Percentiles rank a stretch among this genome's conserved stretches.
Conservation (phyloP, 2,888 invertebrate species). For the Liposcelis brunnea region DNA sequence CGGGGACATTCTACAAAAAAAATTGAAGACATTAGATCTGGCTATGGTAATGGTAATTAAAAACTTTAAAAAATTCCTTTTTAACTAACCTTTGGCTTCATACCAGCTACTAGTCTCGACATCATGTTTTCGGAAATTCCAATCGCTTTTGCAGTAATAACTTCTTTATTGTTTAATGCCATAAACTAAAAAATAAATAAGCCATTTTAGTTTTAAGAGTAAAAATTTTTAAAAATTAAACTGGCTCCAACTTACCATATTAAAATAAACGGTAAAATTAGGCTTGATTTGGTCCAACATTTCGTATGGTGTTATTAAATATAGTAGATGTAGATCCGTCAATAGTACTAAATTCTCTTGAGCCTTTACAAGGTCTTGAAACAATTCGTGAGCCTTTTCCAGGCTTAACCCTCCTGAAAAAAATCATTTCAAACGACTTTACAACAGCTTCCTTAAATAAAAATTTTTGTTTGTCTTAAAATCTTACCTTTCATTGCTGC, state of each 20-base stretch:
- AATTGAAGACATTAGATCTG: background rate
- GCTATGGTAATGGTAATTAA: background rate
- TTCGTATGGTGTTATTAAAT: slow-evolving; percentile 69
- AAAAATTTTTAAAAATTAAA: slow-evolving; percentile 12
- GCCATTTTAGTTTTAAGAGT: slow-evolving; percentile 12
- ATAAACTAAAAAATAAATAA: slow-evolving; percentile 35
- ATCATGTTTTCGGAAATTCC: slow-evolving; percentile 63
- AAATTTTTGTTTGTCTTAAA: background rate
- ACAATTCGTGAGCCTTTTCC: slow-evolving; percentile 27
- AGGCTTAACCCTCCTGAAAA: slow-evolving; percentile 12
- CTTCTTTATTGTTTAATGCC: slow-evolving; percentile 40
- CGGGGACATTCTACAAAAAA: slow-evolving; percentile 35
- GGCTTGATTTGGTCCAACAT: slow-evolving; percentile 36
- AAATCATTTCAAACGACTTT: slow-evolving; percentile 14
- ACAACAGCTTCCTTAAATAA: slow-evolving; percentile 14
- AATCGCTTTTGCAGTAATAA: slow-evolving; percentile 50
- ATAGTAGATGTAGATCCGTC: slow-evolving; percentile 71
- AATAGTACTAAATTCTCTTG: slow-evolving; percentile 58
- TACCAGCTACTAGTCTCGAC: slow-evolving; percentile 47
- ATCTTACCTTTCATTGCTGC: slow-evolving; percentile 22
- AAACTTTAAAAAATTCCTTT: no score
- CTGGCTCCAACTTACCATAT: slow-evolving; percentile 32
- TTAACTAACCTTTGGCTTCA: slow-evolving; percentile 36
- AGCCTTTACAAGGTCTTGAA: slow-evolving; percentile 53
- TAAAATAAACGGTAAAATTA: slow-evolving; percentile 35